phyloP scores from a whole-genome alignment of 1,140 invertebrate species.

The Pemphigus obesinymphae region DNA sequence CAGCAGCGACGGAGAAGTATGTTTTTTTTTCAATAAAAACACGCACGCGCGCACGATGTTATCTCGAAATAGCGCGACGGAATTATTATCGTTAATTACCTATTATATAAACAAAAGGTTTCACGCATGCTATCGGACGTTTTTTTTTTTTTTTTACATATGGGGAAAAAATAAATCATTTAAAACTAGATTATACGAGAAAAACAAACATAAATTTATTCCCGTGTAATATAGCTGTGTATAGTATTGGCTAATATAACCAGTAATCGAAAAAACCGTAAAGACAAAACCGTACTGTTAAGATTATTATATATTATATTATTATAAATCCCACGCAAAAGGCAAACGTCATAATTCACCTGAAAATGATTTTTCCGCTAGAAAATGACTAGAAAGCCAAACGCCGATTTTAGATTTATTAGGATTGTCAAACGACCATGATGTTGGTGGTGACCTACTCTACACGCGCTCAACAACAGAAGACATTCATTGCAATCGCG shows the following conservation, averaged over 20 bases:
- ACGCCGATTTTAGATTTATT: neutral
- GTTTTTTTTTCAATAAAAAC: neutral
- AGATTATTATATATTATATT: no score
- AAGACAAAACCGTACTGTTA: no score
- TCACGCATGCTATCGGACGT: neutral
- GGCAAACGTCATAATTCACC: neutral
- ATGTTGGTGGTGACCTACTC: constrained; percentile 34
- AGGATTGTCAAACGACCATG: constrained; percentile 5
- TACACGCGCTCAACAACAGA: neutral
- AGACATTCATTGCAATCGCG: constrained; percentile 7
- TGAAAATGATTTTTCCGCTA: neutral
- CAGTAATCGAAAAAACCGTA: neutral
- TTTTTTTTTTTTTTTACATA: neutral
- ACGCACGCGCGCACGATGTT: neutral
- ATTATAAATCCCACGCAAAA: no score
- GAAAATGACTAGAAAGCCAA: constrained; percentile 15
- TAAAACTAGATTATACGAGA: neutral
- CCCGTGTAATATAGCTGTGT: neutral
- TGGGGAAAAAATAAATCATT: neutral
- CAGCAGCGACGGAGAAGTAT: neutral
- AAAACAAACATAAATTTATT: no score
- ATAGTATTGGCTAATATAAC: no score
- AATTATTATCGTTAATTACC: neutral
- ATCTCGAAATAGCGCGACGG: neutral
- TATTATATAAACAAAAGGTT: neutral